Evolutionary conservation across 2,113 vertebrate genomes (phyloP).

Genomic region (Otus sunia): DNA sequence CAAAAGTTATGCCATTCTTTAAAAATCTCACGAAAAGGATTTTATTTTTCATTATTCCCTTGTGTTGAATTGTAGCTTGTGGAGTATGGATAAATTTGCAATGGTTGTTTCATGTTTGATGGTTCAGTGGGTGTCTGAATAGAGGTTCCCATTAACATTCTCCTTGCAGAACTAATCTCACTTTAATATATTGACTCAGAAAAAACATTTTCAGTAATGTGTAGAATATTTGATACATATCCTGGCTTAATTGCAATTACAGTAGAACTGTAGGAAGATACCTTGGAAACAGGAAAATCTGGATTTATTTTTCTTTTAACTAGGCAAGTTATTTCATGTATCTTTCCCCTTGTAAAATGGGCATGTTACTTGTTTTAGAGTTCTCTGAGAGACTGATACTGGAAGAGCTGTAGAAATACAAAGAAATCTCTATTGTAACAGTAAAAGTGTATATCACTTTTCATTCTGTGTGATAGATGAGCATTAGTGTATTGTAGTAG

Average conservation of each 20-base stretch:
- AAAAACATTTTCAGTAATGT: neutral
- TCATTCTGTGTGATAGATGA: neutral
- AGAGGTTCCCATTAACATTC: neutral
- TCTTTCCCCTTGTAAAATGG: neutral
- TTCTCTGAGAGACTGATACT: neutral
- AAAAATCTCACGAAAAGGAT: neutral
- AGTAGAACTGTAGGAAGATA: neutral
- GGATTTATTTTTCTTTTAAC: neutral
- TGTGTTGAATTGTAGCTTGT: neutral
- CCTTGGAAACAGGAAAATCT: conserved; percentile 2
- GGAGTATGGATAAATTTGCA: neutral
- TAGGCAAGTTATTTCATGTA: neutral
- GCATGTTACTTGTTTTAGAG: neutral
- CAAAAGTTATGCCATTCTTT: neutral
- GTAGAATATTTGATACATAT: neutral
- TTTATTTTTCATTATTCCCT: neutral
- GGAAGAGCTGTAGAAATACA: neutral
- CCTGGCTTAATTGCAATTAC: neutral
- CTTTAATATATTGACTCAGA: neutral
- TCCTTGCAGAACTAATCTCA: neutral
- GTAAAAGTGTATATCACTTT: neutral
- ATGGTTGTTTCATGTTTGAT: neutral
- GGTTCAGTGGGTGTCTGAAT: neutral
- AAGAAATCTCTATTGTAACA: neutral
- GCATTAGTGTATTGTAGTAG: neutral